These are phyloP conservation scores for Saimiri boliviensis DNA, from an alignment of 2,113 vertebrate genomes.

Conservation along the genomic window DNA sequence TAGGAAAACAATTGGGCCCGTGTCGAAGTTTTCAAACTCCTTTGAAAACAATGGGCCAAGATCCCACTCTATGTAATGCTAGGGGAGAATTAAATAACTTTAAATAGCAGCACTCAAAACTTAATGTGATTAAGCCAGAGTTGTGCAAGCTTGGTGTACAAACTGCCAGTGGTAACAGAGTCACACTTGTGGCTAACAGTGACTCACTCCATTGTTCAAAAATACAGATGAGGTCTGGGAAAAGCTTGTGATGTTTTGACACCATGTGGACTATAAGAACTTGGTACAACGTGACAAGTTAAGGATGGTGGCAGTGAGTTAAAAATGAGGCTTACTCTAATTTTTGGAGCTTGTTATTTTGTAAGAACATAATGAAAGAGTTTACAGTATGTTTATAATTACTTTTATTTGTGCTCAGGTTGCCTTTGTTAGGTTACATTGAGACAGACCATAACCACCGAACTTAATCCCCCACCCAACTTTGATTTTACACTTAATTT, in stretches of 20 bases:
- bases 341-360: constrained; percentile 45
- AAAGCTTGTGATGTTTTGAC: constrained; percentile 43
- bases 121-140: constrained; percentile 35
- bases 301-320: not conserved
- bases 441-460: constrained; percentile 68
- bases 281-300: constrained; percentile 3
- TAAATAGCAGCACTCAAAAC: constrained; percentile 55
- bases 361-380: not conserved
- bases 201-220: constrained; percentile 52
- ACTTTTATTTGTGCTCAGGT: not conserved
- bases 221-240: constrained; percentile 47
- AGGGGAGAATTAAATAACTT: constrained; percentile 54
- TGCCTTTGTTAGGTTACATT: constrained; percentile 32
- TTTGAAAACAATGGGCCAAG: constrained; percentile 44
- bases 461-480: constrained; percentile 63
- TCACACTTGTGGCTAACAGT: constrained; percentile 63
- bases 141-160: constrained; percentile 60
- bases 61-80: constrained; percentile 18
- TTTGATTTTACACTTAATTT: constrained; percentile 82
- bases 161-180: constrained; percentile 60
- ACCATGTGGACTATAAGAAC: not conserved
- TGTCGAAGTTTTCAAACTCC: constrained; percentile 72
- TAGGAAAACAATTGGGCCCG: constrained; percentile 74
- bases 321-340: constrained; percentile 8
- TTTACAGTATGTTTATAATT: not conserved